Evolutionary conservation across 2,888 invertebrate genomes (phyloP).

Genomic region (Drosophila merina): DNA sequence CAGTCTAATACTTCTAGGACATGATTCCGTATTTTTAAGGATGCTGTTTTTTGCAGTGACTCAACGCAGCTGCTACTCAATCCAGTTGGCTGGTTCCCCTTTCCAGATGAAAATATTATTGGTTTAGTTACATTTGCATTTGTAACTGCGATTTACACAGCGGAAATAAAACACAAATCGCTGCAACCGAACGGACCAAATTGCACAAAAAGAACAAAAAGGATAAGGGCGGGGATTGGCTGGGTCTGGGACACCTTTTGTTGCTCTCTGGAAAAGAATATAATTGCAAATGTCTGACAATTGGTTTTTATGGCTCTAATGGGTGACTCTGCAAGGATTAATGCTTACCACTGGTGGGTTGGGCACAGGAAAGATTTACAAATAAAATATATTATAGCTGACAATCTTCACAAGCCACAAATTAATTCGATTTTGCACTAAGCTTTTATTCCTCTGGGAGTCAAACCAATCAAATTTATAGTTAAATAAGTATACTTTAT

Average conservation of each 20-base stretch:
- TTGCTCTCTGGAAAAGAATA: constrained; percentile 13
- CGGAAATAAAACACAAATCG: constrained; percentile 74
- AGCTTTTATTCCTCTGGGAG: too few species aligned
- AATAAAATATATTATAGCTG: too few species aligned
- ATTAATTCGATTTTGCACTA: too few species aligned
- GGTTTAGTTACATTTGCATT: constrained; percentile 80
- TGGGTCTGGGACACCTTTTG: constrained; percentile 20
- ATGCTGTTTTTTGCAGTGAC: neutral
- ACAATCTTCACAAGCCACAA: too few species aligned
- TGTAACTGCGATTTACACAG: constrained; percentile 76
- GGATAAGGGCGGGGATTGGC: constrained; percentile 17
- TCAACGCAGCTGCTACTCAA: constrained; percentile 15
- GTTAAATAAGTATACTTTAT: too few species aligned
- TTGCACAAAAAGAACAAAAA: constrained; percentile 25
- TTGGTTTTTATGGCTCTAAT: constrained; percentile 29
- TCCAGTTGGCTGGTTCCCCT: neutral
- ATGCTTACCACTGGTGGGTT: neutral
- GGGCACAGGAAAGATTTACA: too few species aligned
- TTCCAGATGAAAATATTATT: constrained; percentile 62
- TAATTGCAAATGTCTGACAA: constrained; percentile 34
- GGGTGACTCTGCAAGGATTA: constrained; percentile 3
- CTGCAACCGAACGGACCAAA: constrained; percentile 34
- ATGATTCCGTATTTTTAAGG: too few species aligned
- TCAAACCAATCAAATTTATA: too few species aligned
- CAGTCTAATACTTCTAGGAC: too few species aligned